Conservation (phyloP, 2,113 vertebrate genomes). For the Xiphophorus hellerii region DNA sequence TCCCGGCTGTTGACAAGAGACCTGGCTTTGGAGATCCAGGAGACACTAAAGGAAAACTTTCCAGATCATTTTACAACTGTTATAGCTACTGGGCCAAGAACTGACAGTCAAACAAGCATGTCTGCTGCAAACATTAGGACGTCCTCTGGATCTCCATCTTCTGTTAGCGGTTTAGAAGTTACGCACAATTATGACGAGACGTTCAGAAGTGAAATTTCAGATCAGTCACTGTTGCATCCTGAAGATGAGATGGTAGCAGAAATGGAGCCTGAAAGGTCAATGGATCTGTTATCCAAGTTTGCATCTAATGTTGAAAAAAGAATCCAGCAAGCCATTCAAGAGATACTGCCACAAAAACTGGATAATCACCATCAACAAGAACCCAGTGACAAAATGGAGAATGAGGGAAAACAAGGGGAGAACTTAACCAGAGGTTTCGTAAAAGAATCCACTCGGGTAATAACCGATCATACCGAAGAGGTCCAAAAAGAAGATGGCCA, state of each 20-base stretch:
- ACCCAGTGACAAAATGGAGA: neutral
- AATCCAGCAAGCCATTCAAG: conserved; percentile 68
- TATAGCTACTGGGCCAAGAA: conserved; percentile 27
- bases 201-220: conserved; percentile 2
- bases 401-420: conserved; percentile 8
- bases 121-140: conserved; percentile 22
- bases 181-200: conserved; percentile 8
- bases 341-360: conserved; percentile 47
- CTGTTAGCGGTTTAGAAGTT: conserved; percentile 11
- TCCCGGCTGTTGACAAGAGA: conserved; percentile 77
- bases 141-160: conserved; percentile 6
- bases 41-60: conserved; percentile 28
- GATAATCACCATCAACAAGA: conserved; percentile 2
- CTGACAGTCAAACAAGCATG: conserved; percentile 44
- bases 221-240: conserved; percentile 1
- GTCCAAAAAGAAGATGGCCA: neutral
- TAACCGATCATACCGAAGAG: neutral
- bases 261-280: conserved; percentile 52
- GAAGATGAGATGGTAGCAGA: conserved; percentile 21
- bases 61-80: conserved; percentile 39
- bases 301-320: conserved; percentile 72
- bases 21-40: conserved; percentile 73
- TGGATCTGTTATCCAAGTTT: conserved; percentile 71
- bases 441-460: conserved; percentile 4
- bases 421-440: neutral